These are phyloP conservation scores for Corynorhinus townsendii DNA, from an alignment of 2,113 vertebrate genomes.

Conservation along the genomic window DNA sequence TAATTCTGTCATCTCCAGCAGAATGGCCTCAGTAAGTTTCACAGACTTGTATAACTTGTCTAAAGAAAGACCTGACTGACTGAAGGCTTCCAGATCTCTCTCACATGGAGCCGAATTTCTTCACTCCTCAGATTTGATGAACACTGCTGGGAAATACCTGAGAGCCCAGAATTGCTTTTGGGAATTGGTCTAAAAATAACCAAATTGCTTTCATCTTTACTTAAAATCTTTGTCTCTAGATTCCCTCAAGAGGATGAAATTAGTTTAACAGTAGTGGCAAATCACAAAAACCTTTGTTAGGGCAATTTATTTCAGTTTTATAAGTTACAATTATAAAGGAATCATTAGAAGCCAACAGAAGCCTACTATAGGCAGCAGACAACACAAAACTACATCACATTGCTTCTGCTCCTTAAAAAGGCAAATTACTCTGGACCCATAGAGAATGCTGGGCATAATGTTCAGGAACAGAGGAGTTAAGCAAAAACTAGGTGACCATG, in stretches of 20 bases:
- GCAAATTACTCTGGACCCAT: neutral
- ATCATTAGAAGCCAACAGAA: neutral
- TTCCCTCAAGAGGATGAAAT: constrained; percentile 28
- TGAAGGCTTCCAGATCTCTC: neutral
- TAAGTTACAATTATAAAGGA: constrained; percentile 44
- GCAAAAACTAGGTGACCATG: neutral
- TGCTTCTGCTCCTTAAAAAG: neutral
- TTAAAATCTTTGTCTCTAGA: constrained; percentile 22
- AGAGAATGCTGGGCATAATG: neutral
- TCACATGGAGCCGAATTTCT: neutral
- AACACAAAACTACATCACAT: neutral
- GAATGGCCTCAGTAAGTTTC: neutral
- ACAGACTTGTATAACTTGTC: neutral
- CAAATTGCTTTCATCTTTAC: constrained; percentile 11
- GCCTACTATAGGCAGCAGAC: neutral
- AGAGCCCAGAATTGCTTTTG: constrained; percentile 24
- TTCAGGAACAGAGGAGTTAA: neutral
- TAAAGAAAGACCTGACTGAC: neutral
- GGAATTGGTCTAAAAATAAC: constrained; percentile 28
- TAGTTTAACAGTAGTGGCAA: neutral
- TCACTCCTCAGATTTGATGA: neutral
- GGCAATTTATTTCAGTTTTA: constrained; percentile 38
- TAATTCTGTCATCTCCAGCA: neutral
- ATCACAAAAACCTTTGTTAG: constrained; percentile 34
- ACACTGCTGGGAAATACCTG: neutral